phyloP scores from a whole-genome alignment of 2,888 invertebrate species.

The Caradrina kadenii region DNA sequence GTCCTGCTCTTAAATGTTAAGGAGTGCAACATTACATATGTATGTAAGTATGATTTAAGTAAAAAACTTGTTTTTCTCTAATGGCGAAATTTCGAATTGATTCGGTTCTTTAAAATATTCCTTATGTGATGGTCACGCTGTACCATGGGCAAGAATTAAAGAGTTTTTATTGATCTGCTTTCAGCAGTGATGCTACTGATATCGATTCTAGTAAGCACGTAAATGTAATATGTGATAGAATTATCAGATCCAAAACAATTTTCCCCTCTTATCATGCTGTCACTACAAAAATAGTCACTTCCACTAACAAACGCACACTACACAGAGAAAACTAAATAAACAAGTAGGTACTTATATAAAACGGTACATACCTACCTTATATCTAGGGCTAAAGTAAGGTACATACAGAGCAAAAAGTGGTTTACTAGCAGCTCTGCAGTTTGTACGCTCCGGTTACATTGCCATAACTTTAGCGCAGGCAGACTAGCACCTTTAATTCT shows the following conservation, averaged over 20 bases:
- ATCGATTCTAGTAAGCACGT: neutral
- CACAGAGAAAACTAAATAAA: conserved; percentile 18
- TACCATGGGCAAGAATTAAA: neutral
- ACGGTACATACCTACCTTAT: conserved; percentile 40
- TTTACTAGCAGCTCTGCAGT: conserved; percentile 56
- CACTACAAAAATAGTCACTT: conserved; percentile 11
- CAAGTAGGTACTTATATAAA: conserved; percentile 11
- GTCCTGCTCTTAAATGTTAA: conserved; percentile 57
- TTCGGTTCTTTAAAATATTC: neutral
- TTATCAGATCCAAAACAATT: conserved; percentile 4
- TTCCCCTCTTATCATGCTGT: conserved; percentile 13
- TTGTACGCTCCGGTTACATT: conserved; percentile 61
- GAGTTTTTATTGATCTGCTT: neutral
- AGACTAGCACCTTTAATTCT: conserved; percentile 68
- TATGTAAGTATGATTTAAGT: conserved; percentile 41
- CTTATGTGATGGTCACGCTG: neutral
- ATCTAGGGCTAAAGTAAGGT: conserved; percentile 57
- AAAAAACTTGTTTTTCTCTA: conserved; percentile 51
- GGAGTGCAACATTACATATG: conserved; percentile 58
- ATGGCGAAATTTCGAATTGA: conserved; percentile 11
- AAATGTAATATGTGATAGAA: neutral
- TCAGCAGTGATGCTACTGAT: neutral
- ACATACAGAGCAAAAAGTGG: conserved; percentile 71
- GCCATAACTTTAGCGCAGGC: conserved; percentile 66
- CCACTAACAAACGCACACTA: conserved; percentile 17